phyloP scores from a whole-genome alignment of 2,113 vertebrate species.

The Sinocyclocheilus anshuiensis region DNA sequence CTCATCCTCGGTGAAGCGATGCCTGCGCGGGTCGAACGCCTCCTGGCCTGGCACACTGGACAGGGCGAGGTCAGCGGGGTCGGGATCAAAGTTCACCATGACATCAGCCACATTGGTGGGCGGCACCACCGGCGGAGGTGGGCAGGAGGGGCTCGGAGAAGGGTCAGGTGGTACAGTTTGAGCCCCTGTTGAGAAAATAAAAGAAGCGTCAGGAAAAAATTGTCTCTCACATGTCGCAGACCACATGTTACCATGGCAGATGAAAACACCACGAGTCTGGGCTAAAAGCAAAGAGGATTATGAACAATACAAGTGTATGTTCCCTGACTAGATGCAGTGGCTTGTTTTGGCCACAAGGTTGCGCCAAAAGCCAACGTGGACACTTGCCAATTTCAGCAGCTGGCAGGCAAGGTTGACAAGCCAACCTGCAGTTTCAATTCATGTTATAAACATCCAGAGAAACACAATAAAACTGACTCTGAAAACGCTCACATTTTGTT shows the following conservation, averaged over 20 bases:
- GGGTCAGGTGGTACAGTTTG: slow-evolving; percentile 73
- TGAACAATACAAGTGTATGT: not conserved
- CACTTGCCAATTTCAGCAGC: slow-evolving; percentile 53
- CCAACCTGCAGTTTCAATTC: slow-evolving; percentile 56
- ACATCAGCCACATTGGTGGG: slow-evolving; percentile 75
- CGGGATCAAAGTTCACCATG: slow-evolving; percentile 90
- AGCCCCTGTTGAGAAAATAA: slow-evolving; percentile 60
- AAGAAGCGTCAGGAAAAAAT: not conserved
- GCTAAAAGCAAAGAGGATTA: slow-evolving; percentile 32
- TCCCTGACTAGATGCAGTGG: slow-evolving; percentile 39
- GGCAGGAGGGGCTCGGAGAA: slow-evolving; percentile 68
- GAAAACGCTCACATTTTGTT: slow-evolving; percentile 6
- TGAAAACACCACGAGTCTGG: not conserved
- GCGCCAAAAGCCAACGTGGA: slow-evolving; percentile 50
- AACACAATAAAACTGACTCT: not conserved
- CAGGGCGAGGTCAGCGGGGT: slow-evolving; percentile 87
- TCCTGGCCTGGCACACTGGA: slow-evolving; percentile 90
- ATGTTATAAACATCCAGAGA: slow-evolving; percentile 64
- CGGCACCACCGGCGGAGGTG: slow-evolving; percentile 60
- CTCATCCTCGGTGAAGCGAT: slow-evolving; percentile 86
- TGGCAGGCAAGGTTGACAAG: slow-evolving; percentile 66
- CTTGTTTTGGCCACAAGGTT: slow-evolving; percentile 52
- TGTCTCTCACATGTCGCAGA: slow-evolving; percentile 1
- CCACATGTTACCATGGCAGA: slow-evolving; percentile 11
- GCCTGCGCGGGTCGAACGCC: slow-evolving; percentile 87